phyloP scores from a whole-genome alignment of 2,888 invertebrate genomes.

The Brachylomia viminalis region DNA sequence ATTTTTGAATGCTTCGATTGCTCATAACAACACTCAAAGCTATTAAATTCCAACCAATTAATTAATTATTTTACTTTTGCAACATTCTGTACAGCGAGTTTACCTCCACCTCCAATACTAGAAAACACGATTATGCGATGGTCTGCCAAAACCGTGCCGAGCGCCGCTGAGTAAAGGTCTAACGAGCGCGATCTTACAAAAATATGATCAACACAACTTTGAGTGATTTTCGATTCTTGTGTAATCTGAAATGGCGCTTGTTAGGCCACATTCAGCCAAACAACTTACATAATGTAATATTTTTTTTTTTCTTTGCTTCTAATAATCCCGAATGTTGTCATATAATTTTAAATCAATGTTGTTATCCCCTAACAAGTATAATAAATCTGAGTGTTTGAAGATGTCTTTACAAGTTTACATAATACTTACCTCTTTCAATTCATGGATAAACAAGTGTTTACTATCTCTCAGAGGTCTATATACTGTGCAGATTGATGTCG shows the following conservation, averaged over 20 bases:
- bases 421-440: neutral
- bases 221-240: neutral
- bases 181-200: too few species aligned
- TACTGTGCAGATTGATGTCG: neutral
- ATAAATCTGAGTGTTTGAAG: neutral
- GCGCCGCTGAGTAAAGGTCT: too few species aligned
- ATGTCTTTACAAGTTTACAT: neutral
- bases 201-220: too few species aligned
- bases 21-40: neutral
- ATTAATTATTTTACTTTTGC: neutral
- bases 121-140: too few species aligned
- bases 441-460: neutral
- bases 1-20: neutral
- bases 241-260: neutral
- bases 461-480: neutral
- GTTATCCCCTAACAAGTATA: neutral
- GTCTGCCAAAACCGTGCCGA: too few species aligned
- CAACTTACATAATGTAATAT: too few species aligned
- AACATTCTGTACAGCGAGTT: neutral
- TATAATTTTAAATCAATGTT: neutral
- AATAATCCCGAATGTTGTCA: neutral
- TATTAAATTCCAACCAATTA: neutral
- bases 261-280: neutral
- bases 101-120: too few species aligned
- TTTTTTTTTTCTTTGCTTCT: too few species aligned